A percentile compares a stretch with the other conserved stretches of the same genome.
These are phyloP conservation scores for Harpagoxenus sublaevis DNA, from an alignment of 2,888 invertebrate genomes.

Conservation along the genomic window DNA sequence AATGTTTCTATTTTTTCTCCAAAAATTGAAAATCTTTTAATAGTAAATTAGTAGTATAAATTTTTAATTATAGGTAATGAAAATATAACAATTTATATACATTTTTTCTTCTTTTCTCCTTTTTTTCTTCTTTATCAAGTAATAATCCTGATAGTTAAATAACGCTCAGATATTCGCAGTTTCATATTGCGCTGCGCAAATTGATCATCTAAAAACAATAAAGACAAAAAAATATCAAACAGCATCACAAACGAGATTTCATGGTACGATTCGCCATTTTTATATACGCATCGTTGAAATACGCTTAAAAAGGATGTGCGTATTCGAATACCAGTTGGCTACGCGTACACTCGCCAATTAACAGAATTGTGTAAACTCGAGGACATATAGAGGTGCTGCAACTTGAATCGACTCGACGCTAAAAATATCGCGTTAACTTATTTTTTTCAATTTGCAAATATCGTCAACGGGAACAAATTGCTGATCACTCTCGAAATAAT, in stretches of 20 bases:
- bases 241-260: slow-evolving; percentile 31
- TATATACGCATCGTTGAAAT: slow-evolving; percentile 15
- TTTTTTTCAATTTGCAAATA: slow-evolving; percentile 7
- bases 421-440: slow-evolving; percentile 27
- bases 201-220: slow-evolving; percentile 37
- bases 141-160: slow-evolving; percentile 13
- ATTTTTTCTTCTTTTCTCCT: neutral
- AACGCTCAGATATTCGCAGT: neutral
- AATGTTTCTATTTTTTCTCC: neutral
- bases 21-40: neutral
- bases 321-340: slow-evolving; percentile 6
- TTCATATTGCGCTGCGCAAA: neutral
- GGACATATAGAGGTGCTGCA: neutral
- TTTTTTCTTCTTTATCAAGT: neutral
- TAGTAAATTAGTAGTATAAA: slow-evolving; percentile 1
- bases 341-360: slow-evolving; percentile 27
- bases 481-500: neutral
- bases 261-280: slow-evolving; percentile 22
- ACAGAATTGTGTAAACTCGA: slow-evolving; percentile 14
- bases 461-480: neutral
- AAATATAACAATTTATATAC: neutral
- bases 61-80: neutral
- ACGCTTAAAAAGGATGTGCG: slow-evolving; percentile 7
- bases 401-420: slow-evolving; percentile 12
- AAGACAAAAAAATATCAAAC: slow-evolving; percentile 35